These are phyloP conservation scores for Tetragnatha montana DNA, from an alignment of 2,888 invertebrate species.

Conservation along the genomic window DNA sequence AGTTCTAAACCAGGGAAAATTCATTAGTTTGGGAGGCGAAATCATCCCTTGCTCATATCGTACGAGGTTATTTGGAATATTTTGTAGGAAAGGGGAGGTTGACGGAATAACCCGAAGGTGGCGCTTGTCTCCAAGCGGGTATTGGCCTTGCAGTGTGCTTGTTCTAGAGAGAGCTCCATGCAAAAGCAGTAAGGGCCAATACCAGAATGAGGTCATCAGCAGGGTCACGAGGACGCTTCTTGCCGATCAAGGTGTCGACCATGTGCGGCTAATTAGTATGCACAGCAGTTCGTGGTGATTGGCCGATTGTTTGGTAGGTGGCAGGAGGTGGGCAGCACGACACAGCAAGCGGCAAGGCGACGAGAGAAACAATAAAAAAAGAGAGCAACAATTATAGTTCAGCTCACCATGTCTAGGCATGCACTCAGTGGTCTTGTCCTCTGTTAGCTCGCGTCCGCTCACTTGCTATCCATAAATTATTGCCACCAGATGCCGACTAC, in stretches of 20 bases:
- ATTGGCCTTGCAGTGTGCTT: slow-evolving; percentile 68
- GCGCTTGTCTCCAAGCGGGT: neutral
- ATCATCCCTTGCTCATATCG: too few species aligned
- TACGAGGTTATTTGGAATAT: too few species aligned
- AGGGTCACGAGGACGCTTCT: slow-evolving; percentile 87
- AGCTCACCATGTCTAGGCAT: slow-evolving; percentile 69
- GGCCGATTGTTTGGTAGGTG: slow-evolving; percentile 72
- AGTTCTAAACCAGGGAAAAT: too few species aligned
- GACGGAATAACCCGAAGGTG: too few species aligned
- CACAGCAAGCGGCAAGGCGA: slow-evolving; percentile 78
- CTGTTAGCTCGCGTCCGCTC: slow-evolving; percentile 44
- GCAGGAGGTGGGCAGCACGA: slow-evolving; percentile 77
- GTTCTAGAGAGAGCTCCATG: slow-evolving; percentile 74
- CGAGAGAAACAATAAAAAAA: slow-evolving; percentile 76
- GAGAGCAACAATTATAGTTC: slow-evolving; percentile 73
- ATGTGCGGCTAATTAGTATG: slow-evolving; percentile 76
- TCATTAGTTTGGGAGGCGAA: too few species aligned
- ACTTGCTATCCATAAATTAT: neutral
- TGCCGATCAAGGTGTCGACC: slow-evolving; percentile 72
- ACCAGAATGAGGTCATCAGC: slow-evolving; percentile 96
- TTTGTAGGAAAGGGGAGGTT: too few species aligned
- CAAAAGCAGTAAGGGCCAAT: slow-evolving; percentile 79
- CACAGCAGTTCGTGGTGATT: slow-evolving; percentile 76
- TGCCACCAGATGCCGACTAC: neutral
- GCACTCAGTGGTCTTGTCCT: slow-evolving; percentile 68